phyloP scores from a whole-genome alignment of 2,797 vertebrate genomes.

The Etheostoma nigrum region DNA sequence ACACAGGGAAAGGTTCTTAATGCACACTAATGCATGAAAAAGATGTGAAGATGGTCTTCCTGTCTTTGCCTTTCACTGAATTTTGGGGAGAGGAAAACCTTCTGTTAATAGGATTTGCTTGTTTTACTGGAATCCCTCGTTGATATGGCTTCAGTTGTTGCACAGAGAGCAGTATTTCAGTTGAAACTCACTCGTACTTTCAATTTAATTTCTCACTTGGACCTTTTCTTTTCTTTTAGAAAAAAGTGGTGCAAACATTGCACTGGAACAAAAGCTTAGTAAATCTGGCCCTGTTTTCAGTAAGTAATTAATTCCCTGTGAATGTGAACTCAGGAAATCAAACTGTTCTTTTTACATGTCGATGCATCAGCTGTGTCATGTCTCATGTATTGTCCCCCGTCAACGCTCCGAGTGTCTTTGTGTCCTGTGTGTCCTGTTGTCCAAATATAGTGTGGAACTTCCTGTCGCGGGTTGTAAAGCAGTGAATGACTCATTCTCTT shows the following conservation, averaged over 20 bases:
- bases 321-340: constrained; percentile 47
- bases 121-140: constrained; percentile 5
- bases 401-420: constrained; percentile 44
- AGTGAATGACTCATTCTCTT: constrained; percentile 58
- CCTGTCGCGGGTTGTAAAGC: constrained; percentile 33
- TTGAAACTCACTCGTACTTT: constrained; percentile 42
- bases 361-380: constrained; percentile 46
- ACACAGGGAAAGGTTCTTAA: neutral
- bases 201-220: constrained; percentile 69
- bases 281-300: constrained; percentile 88
- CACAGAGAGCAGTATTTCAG: constrained; percentile 30
- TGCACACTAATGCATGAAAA: constrained; percentile 38
- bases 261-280: constrained; percentile 87
- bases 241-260: constrained; percentile 86
- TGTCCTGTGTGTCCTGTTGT: constrained; percentile 53
- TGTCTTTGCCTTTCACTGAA: constrained; percentile 4
- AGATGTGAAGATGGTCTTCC: neutral
- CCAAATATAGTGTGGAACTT: constrained; percentile 66
- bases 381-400: constrained; percentile 46
- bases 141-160: constrained; percentile 21
- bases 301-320: constrained; percentile 78
- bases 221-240: constrained; percentile 81
- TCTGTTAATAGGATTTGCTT: constrained; percentile 20
- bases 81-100: neutral
- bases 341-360: constrained; percentile 43